Evolutionary conservation across 2,888 invertebrate genomes (phyloP).

Genomic region (Brachypalpus laphriformis): DNA sequence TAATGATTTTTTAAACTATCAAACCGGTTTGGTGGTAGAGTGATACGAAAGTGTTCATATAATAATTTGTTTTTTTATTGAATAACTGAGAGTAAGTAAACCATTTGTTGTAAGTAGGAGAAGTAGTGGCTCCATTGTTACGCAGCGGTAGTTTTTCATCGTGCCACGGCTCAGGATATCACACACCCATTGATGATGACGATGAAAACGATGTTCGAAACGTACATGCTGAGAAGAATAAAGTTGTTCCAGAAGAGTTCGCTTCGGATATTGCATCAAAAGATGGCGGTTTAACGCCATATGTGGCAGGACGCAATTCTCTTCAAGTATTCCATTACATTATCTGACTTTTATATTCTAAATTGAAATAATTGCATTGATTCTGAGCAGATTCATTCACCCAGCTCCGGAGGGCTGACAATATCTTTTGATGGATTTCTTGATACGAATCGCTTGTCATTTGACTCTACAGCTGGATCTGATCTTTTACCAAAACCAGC

Average conservation of each 20-base stretch:
- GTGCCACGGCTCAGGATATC: conserved; percentile 88
- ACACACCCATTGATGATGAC: conserved; percentile 89
- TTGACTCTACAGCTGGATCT: conserved; percentile 90
- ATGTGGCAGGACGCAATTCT: conserved; percentile 36
- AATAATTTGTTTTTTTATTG: not conserved
- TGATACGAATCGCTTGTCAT: conserved; percentile 92
- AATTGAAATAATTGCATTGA: conserved; percentile 35
- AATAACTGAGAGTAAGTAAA: conserved; percentile 40
- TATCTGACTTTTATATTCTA: not conserved
- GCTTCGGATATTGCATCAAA: conserved; percentile 48
- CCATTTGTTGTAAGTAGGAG: conserved; percentile 64
- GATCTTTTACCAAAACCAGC: conserved; percentile 86
- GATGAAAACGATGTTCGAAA: conserved; percentile 78
- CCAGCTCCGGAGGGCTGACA: conserved; percentile 93
- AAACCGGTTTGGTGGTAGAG: conserved; percentile 36
- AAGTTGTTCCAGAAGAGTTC: conserved; percentile 67
- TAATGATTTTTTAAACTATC: conserved; percentile 3
- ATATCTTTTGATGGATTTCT: conserved; percentile 93
- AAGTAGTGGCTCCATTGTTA: conserved; percentile 84
- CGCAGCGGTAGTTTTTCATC: conserved; percentile 85
- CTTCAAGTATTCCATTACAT: conserved; percentile 53
- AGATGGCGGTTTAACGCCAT: conserved; percentile 46
- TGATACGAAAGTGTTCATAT: conserved; percentile 40
- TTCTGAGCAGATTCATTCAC: conserved; percentile 86
- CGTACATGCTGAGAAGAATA: conserved; percentile 75